Evolutionary conservation across 2,113 vertebrate species (phyloP).

Genomic region (Larimichthys crocea): DNA sequence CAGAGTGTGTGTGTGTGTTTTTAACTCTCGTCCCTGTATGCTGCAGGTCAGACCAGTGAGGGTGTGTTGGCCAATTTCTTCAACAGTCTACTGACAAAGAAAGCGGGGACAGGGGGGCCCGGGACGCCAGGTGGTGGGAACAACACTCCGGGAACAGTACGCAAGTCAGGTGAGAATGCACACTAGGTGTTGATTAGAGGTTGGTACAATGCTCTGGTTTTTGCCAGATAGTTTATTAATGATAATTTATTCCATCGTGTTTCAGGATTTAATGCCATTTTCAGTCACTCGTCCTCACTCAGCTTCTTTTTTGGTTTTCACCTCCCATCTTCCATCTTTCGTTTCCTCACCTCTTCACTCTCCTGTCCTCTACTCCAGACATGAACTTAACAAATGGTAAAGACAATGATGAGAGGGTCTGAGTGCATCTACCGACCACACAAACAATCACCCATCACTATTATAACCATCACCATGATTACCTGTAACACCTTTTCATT

Average conservation of each 20-base stretch:
- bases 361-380: conserved; percentile 45
- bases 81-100: conserved; percentile 98
- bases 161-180: conserved; percentile 91
- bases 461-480: background rate
- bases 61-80: conserved; percentile 99
- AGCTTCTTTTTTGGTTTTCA: conserved; percentile 28
- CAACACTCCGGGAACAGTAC: conserved; percentile 91
- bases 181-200: background rate
- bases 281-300: conserved; percentile 16
- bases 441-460: conserved; percentile 17
- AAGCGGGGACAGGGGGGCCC: conserved; percentile 91
- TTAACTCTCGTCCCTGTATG: conserved; percentile 19
- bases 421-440: conserved; percentile 27
- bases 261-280: conserved; percentile 14
- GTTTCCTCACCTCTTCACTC: conserved; percentile 19
- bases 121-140: conserved; percentile 85
- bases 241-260: background rate
- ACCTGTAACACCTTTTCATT: conserved; percentile 17
- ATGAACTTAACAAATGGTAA: conserved; percentile 46
- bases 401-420: conserved; percentile 11
- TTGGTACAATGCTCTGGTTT: background rate
- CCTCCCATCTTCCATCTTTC: conserved; percentile 6
- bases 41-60: conserved; percentile 97
- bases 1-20: background rate
- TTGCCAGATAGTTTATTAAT: background rate